Percentiles rank a stretch among this genome's conserved stretches.
These are phyloP conservation scores for Picus viridis DNA, from an alignment of 2,797 vertebrate genomes.

Conservation along the genomic window DNA sequence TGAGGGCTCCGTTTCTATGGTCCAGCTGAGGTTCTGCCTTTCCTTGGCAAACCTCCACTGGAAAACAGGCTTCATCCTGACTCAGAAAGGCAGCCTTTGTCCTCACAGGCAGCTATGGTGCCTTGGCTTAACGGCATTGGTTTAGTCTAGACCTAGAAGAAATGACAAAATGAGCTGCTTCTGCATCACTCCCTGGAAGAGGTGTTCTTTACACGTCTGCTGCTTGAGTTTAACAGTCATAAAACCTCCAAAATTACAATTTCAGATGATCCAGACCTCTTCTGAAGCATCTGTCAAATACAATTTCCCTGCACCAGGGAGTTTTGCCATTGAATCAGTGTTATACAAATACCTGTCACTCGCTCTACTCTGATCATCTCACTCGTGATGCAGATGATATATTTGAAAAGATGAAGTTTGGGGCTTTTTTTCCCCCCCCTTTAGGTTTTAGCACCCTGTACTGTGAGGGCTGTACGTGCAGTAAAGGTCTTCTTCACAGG, in stretches of 20 bases:
- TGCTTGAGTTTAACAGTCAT: not conserved
- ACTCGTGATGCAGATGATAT: not conserved
- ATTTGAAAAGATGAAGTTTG: not conserved
- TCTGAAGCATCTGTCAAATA: not conserved
- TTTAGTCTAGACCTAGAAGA: conserved; percentile 50
- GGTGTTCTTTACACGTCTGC: not conserved
- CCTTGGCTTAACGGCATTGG: not conserved
- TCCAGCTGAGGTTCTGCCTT: conserved; percentile 4
- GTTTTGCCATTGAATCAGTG: conserved; percentile 1
- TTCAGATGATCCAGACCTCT: conserved; percentile 23
- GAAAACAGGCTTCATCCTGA: conserved; percentile 15
- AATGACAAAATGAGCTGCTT: conserved; percentile 28
- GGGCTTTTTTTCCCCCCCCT: not conserved
- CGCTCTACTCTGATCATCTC: not conserved
- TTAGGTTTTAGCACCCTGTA: not conserved
- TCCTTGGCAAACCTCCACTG: conserved; percentile 18
- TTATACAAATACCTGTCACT: not conserved
- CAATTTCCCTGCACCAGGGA: not conserved
- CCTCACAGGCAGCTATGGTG: not conserved
- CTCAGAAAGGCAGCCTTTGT: conserved; percentile 62
- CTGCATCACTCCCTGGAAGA: not conserved
- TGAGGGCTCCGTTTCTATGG: conserved; percentile 42
- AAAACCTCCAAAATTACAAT: conserved; percentile 14
- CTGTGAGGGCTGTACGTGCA: not conserved
- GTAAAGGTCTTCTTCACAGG: not conserved